Evolutionary conservation across 2,888 invertebrate genomes (phyloP).

Genomic region (Perdita meconis): DNA sequence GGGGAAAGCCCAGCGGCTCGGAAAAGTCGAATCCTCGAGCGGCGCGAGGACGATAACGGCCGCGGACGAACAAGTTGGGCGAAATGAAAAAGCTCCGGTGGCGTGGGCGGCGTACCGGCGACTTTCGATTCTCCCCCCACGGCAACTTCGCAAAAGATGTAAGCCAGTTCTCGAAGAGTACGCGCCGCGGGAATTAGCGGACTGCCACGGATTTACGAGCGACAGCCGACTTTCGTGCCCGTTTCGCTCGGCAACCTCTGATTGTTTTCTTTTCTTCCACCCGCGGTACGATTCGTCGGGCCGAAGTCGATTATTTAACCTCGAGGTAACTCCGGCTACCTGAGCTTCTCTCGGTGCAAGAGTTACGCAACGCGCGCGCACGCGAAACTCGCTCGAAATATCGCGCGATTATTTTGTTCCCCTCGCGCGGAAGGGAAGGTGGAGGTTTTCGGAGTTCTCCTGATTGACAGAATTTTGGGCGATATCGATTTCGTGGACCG

Average conservation of each 20-base stretch:
- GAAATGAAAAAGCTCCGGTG: neutral
- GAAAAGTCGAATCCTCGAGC: conserved; percentile 20
- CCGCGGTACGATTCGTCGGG: neutral
- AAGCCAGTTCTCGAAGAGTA: neutral
- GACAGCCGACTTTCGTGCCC: conserved; percentile 8
- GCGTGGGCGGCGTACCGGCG: neutral
- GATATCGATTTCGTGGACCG: no score
- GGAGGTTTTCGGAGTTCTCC: no score
- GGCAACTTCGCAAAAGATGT: conserved; percentile 1
- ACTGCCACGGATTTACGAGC: conserved; percentile 11
- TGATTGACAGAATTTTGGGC: no score
- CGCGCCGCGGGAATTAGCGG: conserved; percentile 2
- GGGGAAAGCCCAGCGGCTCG: neutral
- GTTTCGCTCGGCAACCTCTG: neutral
- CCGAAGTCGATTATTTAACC: neutral
- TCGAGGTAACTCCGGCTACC: no score
- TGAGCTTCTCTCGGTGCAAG: no score
- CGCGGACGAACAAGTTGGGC: neutral
- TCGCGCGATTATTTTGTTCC: neutral
- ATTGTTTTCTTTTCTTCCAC: conserved; percentile 7
- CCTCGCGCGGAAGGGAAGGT: neutral
- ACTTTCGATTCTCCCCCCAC: neutral
- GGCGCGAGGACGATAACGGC: neutral
- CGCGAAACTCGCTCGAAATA: neutral
- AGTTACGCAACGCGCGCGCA: neutral